Evolutionary conservation across 2,888 invertebrate species (phyloP).

Genomic region (Drosophila quinaria): DNA sequence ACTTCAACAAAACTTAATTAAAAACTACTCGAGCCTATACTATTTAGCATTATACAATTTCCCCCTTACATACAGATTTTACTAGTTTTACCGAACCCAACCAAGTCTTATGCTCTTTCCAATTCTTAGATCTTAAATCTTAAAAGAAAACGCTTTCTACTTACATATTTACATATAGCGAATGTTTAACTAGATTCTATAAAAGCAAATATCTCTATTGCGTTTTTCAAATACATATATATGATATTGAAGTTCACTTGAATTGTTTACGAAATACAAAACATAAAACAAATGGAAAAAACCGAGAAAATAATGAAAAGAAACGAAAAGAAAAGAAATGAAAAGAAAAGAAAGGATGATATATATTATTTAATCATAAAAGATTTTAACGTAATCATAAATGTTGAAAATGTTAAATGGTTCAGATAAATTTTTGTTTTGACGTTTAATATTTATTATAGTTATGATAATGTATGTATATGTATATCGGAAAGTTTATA

Average conservation of each 20-base stretch:
- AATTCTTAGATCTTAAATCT: conserved; percentile 50
- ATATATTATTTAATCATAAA: conserved; percentile 77
- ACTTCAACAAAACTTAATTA: conserved; percentile 13
- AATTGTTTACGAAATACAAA: conserved; percentile 68
- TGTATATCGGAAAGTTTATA: conserved; percentile 73
- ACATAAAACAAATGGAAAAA: conserved; percentile 40
- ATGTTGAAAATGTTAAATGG: conserved; percentile 76
- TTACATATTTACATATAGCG: conserved; percentile 55
- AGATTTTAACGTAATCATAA: conserved; percentile 77
- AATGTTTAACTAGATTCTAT: conserved; percentile 75
- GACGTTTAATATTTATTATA: conserved; percentile 63
- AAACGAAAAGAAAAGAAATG: conserved; percentile 39
- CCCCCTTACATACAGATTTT: conserved; percentile 37
- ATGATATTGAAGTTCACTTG: conserved; percentile 67
- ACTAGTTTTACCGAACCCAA: conserved; percentile 58
- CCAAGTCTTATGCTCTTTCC: conserved; percentile 63
- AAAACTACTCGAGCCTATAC: conserved; percentile 30
- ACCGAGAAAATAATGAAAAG: conserved; percentile 35
- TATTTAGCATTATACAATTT: conserved; percentile 27
- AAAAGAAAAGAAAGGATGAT: conserved; percentile 21
- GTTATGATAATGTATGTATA: conserved; percentile 76
- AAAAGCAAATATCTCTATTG: conserved; percentile 63
- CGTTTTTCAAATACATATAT: conserved; percentile 67
- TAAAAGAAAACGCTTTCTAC: conserved; percentile 52
- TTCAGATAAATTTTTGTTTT: conserved; percentile 67